Evolutionary conservation across 2,888 invertebrate species (phyloP), one percentile per base, ranked within the genome.

Genomic region (Drosophila anomalata): DNA sequence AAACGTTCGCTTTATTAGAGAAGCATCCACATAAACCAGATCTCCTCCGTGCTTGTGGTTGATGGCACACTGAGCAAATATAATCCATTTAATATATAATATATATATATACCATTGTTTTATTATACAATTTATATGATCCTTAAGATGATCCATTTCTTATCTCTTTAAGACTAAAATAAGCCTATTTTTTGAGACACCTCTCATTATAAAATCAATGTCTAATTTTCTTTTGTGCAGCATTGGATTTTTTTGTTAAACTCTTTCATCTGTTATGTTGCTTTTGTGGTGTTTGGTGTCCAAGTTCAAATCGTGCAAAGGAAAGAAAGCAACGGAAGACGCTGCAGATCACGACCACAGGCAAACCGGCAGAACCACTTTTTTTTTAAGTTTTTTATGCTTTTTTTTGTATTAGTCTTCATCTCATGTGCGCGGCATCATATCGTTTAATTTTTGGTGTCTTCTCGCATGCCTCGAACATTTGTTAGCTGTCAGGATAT

Each of bases 291-390:
- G 42, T 48, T 68, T 72, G 82, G 83, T 84, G 84, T 83, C 86
- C 84, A 84, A 84, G 84, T 85, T 84, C 84, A 84, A 83, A 84
- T 77, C 78, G 77, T 78, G 80, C 79, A 61, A 80, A 82, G 83
- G 79, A 85, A 85, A 81, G 83, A 85, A 60, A 72, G 59, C 71
- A 57, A 69, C 74, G 58, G 68, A 65, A 56, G 56, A 59, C 50
- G 41, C 57, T 58, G 73, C 70, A 71, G 81, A 80, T 79, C 83
- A 79, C 79, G 78, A 76, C 80, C 80, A 77, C 78, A 42, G 80
- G 71, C 74, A 84, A 84, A 84, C 84, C 86, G 84, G 84, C 84
- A 85, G 78, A 84, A 85, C 84, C 62, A 73, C 84, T 85, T 84
- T 84, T 79, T 79, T 71, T 73, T 62, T 60, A 44, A 33, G 39